Base-by-base conservation (phyloP, 2,113 vertebrate genomes). In the Pitta sordida region DNA sequence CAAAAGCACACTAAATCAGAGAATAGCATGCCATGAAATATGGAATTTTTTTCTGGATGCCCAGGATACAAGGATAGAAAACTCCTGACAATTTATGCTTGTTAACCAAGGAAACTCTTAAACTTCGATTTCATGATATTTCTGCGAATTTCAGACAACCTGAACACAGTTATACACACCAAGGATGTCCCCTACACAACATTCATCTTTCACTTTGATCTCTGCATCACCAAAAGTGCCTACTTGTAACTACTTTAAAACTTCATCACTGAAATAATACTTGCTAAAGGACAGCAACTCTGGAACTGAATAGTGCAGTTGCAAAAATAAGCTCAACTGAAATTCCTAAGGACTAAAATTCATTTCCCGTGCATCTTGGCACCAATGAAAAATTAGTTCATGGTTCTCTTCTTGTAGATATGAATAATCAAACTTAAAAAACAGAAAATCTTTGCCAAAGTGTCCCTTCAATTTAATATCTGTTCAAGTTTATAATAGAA, bases 361-460 rank as follows among this genome's bases (percentile, higher is more conserved):
- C 62, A 63, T 49, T 49, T 51, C 23, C 23, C 49, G 8, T 41
- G 24, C n/a, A 83, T 85, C 81, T 88, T 83, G 71, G 32, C 49
- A 93, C 20, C 30, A 51, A 11, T 63, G 24, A 87, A 95, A 89
- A 93, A 55, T 46, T 85, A 75, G 59, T 87, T 76, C 41, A 46
- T 51, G 77, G 27, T 19, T 83, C 26, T 84, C n/a, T 92, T 92
- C 75, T 77, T 70, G 17, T 32, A 52, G 81, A 67, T 24, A 91
- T 53, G 65, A 88, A 88, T 86, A 91, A 95, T 71, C 67, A 86
- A 83, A 91, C 46, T 46, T 48, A 87, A 67, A 88, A 29, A n/a
- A 86, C 58, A 63, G 18, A 73, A 86, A 85, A 79, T 65, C 37
- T 53, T 85, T 30, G 12, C 24, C 13, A 79, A 90, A 78, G 20